Percentiles rank a stretch among this genome's conserved stretches.
Conservation (phyloP, 2,888 invertebrate species). For the Parthenolecanium corni region DNA sequence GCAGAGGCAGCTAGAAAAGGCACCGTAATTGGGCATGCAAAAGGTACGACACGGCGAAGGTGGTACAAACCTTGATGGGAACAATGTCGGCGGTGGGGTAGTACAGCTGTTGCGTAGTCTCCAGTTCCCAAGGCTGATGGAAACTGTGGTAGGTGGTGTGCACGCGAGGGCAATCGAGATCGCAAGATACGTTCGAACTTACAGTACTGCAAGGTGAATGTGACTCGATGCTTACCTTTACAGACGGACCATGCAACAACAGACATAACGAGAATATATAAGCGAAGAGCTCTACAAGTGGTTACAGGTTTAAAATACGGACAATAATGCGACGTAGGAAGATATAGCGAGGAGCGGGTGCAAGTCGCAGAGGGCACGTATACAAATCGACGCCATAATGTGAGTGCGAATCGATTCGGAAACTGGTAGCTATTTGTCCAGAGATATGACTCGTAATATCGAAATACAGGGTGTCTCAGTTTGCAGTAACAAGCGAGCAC, state of each 20-base stretch:
- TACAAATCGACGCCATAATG: too few relatives aligned
- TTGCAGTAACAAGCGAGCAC: too few relatives aligned
- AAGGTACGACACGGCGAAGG: not conserved
- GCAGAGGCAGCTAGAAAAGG: not conserved
- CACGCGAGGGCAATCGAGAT: constrained; percentile 37
- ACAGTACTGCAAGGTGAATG: constrained; percentile 32
- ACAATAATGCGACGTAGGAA: not conserved
- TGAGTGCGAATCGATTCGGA: too few relatives aligned
- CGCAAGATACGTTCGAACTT: constrained; percentile 30
- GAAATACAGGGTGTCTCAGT: too few relatives aligned
- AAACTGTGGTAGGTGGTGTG: constrained; percentile 47
- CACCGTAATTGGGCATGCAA: not conserved
- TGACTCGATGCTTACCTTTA: constrained; percentile 32
- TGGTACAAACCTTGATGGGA: constrained; percentile 43
- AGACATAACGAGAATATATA: constrained; percentile 16
- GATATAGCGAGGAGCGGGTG: too few relatives aligned
- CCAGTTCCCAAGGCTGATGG: constrained; percentile 59
- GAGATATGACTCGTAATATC: too few relatives aligned
- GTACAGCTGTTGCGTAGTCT: constrained; percentile 46
- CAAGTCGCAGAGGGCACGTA: too few relatives aligned
- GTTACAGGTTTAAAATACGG: not conserved
- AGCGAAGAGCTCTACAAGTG: constrained; percentile 7
- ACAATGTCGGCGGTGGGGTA: constrained; percentile 42
- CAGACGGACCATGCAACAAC: constrained; percentile 21
- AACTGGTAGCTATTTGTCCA: too few relatives aligned